Base-by-base conservation (phyloP, 30 jellyfish, hydroid and myxozoan species). In the Hydractinia symbiolongicarpus region DNA sequence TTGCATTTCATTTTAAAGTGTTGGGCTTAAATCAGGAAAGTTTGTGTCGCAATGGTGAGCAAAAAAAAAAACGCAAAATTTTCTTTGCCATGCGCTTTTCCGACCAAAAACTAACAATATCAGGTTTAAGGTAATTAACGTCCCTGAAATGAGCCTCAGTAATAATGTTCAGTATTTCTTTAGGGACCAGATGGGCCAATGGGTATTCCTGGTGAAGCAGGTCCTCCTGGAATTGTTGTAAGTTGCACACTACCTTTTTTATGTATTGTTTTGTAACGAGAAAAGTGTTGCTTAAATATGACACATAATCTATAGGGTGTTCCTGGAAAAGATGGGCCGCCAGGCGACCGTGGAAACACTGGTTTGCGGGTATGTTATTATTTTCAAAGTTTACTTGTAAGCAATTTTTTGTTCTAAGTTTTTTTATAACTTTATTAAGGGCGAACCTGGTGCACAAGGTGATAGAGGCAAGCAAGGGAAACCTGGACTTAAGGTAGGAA, bases 251-350 rank as follows among this genome's bases (percentile, higher is more conserved):
- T 30, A 30, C 44, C 44, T 30, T 30, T 30, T 30, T 30, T 30
- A 30, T 30, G 44, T 30, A 30, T 30, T 30, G 44, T 30, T 30
- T 30, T 30, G 1, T 30, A 30, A 30, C 1, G 44, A 30, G 2
- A 30, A 30, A 30, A 2, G 1, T 1, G 1, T 30, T 2, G 2
- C 44, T 30, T 0, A 0, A 30, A 2, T 30, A 30, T 30, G 44
- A 30, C 44, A 30, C 44, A 30, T 30, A 30, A 30, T 30, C 44
- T 64, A n/a, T 13, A 64, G 74, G 74, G 74, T 64, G 40, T 64
- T n/a, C 74, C 74, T 64, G 74, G 74, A 7, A 64, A 64, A 64
- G 74, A 64, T 64, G 74, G 74, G 5, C 74, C 74, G 40, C 74
- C 74, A 6, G 74, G 74, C 40, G 74, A 64, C 40, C 9, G 74